Evolutionary conservation across 2,113 vertebrate genomes (phyloP).

Genomic region (Lichenostomus cassidix): DNA sequence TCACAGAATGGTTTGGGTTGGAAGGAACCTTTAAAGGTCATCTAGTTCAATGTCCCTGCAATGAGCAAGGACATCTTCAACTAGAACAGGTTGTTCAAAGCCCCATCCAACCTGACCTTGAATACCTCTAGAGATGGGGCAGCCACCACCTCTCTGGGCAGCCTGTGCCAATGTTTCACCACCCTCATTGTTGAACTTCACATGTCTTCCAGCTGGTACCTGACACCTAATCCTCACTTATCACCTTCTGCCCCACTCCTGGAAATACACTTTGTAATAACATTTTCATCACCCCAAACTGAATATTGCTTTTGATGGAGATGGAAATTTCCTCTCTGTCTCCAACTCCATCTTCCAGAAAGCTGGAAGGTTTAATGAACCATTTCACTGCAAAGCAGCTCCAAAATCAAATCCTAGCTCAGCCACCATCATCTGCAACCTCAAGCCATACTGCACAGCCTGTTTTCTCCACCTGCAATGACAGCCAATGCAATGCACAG

Average conservation of each 20-base stretch:
- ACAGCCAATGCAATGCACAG: not conserved
- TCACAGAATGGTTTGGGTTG: not conserved
- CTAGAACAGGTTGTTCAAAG: not conserved
- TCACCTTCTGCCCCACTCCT: not conserved
- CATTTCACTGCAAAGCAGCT: not conserved
- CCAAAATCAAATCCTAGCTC: conserved; percentile 2
- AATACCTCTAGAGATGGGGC: not conserved
- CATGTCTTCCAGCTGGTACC: not conserved
- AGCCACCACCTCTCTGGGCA: not conserved
- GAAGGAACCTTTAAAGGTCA: not conserved
- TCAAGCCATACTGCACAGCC: not conserved
- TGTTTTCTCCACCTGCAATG: not conserved
- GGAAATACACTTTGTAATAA: not conserved
- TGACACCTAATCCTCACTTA: not conserved
- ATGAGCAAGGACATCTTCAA: not conserved
- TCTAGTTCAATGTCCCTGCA: not conserved
- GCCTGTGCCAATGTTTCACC: not conserved
- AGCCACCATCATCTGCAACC: not conserved
- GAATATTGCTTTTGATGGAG: not conserved
- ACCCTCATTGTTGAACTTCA: not conserved
- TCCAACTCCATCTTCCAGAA: not conserved
- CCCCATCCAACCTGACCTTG: not conserved
- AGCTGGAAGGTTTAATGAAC: not conserved
- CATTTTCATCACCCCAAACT: not conserved
- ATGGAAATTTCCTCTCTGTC: not conserved